Conservation (phyloP, 1,140 invertebrate genomes). For the Camponotus floridanus region DNA sequence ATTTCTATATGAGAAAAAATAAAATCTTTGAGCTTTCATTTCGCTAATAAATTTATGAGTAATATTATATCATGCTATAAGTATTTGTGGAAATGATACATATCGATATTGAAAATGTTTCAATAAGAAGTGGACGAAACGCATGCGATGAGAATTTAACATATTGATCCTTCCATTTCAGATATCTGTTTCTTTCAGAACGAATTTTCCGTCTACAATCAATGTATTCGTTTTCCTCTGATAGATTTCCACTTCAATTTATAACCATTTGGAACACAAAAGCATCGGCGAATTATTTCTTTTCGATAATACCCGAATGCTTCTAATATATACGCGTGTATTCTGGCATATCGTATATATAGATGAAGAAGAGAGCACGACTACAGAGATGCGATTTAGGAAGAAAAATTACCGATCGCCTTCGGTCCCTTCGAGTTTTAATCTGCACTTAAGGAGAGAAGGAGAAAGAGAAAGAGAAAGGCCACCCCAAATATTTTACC, state of each 20-base stretch:
- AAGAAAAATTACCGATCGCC: constrained; percentile 31
- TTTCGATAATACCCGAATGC: neutral
- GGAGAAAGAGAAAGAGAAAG: neutral
- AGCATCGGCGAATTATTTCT: constrained; percentile 72
- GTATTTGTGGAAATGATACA: neutral
- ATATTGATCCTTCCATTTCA: neutral
- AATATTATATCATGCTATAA: no score
- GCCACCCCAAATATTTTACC: constrained; percentile 50
- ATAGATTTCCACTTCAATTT: constrained; percentile 70
- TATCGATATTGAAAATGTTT: neutral
- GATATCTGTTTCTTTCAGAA: neutral
- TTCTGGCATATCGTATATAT: neutral
- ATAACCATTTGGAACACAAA: constrained; percentile 68
- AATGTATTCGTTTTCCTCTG: constrained; percentile 40
- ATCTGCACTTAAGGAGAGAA: constrained; percentile 29
- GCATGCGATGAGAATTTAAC: constrained; percentile 14
- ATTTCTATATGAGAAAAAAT: no score
- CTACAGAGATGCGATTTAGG: constrained; percentile 27
- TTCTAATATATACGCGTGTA: constrained; percentile 12
- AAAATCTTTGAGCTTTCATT: no score
- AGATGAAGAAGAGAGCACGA: neutral
- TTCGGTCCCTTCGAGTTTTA: constrained; percentile 21
- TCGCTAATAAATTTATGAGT: no score
- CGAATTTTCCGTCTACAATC: constrained; percentile 35
- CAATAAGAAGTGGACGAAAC: neutral